Evolutionary conservation across 35 echinoderm and acorn worm species (phyloP).

Genomic region (Ophiothrix spiculata): DNA sequence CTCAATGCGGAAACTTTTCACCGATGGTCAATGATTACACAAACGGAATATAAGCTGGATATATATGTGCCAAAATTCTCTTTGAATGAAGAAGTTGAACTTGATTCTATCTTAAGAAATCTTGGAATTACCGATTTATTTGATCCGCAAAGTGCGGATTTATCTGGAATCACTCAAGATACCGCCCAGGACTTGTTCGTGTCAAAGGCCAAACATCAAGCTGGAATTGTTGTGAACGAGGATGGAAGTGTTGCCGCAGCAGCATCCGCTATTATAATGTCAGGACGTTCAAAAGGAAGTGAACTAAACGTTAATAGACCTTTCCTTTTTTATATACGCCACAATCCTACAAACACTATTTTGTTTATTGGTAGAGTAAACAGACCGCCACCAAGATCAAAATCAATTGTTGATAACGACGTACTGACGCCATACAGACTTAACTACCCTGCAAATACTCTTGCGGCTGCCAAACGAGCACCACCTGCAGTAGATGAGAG

Average conservation of each 20-base stretch:
- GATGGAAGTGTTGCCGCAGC: constrained; percentile 90
- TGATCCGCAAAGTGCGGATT: constrained; percentile 36
- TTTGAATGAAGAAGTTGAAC: constrained; percentile 29
- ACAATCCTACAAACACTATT: background rate
- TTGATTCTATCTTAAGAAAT: constrained; percentile 31
- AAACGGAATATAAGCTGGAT: constrained; percentile 17
- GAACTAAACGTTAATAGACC: background rate
- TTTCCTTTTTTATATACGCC: background rate
- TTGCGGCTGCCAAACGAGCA: background rate
- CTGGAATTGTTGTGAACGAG: constrained; percentile 88
- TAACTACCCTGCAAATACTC: background rate
- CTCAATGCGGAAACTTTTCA: constrained; percentile 15
- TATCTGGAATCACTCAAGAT: constrained; percentile 40
- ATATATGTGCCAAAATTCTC: constrained; percentile 68
- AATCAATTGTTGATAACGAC: background rate
- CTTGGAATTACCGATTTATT: constrained; percentile 85
- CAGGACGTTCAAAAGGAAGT: constrained; percentile 7
- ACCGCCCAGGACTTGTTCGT: constrained; percentile 39
- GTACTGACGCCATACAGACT: background rate
- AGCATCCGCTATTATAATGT: constrained; percentile 46
- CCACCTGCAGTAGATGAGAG: background rate
- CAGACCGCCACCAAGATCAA: background rate
- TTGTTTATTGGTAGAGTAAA: background rate
- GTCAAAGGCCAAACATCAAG: constrained; percentile 63
- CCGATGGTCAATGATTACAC: background rate